Base-by-base conservation (phyloP, 2,797 vertebrate species). In the Sternotherus odoratus region DNA sequence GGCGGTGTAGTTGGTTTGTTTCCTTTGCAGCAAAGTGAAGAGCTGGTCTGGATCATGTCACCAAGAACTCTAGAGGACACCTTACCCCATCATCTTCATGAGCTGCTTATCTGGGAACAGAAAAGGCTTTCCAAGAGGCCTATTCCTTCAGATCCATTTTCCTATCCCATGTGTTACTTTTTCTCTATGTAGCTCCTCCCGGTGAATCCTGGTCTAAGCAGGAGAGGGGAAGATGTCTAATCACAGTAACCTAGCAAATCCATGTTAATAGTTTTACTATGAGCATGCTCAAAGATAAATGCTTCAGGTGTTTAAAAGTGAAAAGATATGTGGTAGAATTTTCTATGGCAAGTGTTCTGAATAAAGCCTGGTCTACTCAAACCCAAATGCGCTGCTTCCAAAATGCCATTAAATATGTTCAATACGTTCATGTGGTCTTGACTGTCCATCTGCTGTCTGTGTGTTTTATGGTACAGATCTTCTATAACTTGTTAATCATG, bases 241-340 rank as follows among this genome's bases (percentile, higher is more conserved):
- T 95, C 96, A 97, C 96, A 98, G 96, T 97, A 94, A 74, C 69
- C 26, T 89, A 85, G 90, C 81, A 91, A 86, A 97, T 97, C 97
- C 98, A 98, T 98, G 98, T 98, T 98, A 98, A 98, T 98, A 98
- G 97, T 97, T 98, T 98, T 98, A 96, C 97, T 97, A 91, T 39
- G 3, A 84, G 48, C 57, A 17, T 83, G 30, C 63, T 95, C 60
- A 46, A 88, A 95, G 69, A 4, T 49, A 83, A 6, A 63, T 49
- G 86, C 72, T 83, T 63, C 15, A 77, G 77, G 77, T 13, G 16
- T 81, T 87, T 15, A 72, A 89, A n/a, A 3, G 30, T 26, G 77
- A 57, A 77, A 92, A 90, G 23, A 77, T 95, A 80, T 12, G 51
- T 85, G 86, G 54, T 77, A 63, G 48, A 53, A 81, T 17, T 79